Evolutionary conservation across 2,113 vertebrate species (phyloP).

Genomic region (Neogobius melanostomus): DNA sequence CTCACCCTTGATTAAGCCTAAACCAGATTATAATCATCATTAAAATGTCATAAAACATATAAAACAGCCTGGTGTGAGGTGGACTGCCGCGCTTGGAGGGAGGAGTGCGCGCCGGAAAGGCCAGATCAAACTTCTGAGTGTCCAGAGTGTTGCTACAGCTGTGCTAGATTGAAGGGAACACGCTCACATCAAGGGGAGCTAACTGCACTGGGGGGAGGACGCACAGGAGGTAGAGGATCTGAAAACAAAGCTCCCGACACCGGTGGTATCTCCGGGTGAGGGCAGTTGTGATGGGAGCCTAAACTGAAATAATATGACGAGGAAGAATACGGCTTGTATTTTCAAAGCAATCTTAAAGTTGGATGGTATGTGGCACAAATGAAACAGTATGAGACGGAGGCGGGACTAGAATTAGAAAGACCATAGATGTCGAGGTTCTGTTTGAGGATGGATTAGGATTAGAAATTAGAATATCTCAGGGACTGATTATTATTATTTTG

Average conservation of each 20-base stretch:
- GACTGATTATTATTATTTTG: too few relatives aligned
- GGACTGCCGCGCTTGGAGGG: slow-evolving; percentile 15
- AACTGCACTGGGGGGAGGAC: slow-evolving; percentile 26
- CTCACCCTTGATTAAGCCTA: too few relatives aligned
- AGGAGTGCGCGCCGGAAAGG: slow-evolving; percentile 38
- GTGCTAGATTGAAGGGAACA: slow-evolving; percentile 54
- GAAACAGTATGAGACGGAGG: too few relatives aligned
- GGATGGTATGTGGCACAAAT: too few relatives aligned
- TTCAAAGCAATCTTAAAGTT: too few relatives aligned
- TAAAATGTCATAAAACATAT: too few relatives aligned
- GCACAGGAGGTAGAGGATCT: slow-evolving; percentile 18
- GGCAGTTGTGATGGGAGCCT: not conserved
- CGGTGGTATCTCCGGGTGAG: not conserved
- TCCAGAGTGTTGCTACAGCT: slow-evolving; percentile 67
- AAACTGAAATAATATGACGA: not conserved
- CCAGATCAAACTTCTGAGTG: slow-evolving; percentile 47
- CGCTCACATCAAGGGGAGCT: slow-evolving; percentile 44
- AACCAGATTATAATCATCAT: too few relatives aligned
- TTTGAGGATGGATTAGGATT: too few relatives aligned
- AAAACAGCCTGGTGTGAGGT: not conserved
- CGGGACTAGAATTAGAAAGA: too few relatives aligned
- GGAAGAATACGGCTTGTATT: too few relatives aligned
- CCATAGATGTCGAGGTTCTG: too few relatives aligned
- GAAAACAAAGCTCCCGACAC: slow-evolving; percentile 18
- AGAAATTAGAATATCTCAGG: too few relatives aligned